Conservation (phyloP, 2,113 vertebrate genomes). For the Tragelaphus imberbis region DNA sequence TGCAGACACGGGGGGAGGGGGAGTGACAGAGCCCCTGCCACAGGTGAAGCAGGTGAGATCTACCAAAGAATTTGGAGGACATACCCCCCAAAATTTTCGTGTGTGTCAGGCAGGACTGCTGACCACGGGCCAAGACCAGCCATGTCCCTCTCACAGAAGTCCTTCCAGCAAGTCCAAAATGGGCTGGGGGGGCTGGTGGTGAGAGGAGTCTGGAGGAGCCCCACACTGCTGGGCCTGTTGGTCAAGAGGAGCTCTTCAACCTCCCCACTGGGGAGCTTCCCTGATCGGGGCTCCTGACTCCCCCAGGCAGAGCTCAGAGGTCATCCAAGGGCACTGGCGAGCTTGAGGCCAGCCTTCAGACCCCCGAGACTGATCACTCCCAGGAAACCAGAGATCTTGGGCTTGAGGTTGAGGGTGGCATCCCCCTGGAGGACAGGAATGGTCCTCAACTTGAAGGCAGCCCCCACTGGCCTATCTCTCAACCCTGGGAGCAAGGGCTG, state of each 20-base stretch:
- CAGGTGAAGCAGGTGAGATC: background rate
- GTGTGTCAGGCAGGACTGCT: fast-evolving
- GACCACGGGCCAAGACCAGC: background rate
- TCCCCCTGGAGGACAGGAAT: fast-evolving
- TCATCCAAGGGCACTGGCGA: background rate
- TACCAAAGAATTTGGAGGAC: background rate
- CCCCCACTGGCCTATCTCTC: fast-evolving
- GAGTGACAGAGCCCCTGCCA: background rate
- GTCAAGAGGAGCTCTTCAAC: background rate
- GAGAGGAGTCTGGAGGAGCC: background rate
- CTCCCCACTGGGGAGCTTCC: background rate
- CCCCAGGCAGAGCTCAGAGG: background rate
- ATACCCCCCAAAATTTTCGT: background rate
- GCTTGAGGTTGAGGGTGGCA: background rate
- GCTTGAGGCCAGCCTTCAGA: background rate
- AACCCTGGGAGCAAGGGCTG: background rate
- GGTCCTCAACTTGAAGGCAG: fast-evolving
- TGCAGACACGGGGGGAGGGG: background rate
- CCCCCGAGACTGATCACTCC: background rate
- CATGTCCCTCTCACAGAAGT: fast-evolving
- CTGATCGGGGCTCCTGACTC: too few relatives aligned
- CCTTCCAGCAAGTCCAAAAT: background rate
- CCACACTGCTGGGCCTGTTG: background rate
- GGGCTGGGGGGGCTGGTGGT: fast-evolving
- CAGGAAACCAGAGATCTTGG: too few relatives aligned